Percentiles rank a stretch among this genome's conserved stretches.
Evolutionary conservation across 1,140 invertebrate genomes (phyloP).

Genomic region (Heliconius hewitsoni): DNA sequence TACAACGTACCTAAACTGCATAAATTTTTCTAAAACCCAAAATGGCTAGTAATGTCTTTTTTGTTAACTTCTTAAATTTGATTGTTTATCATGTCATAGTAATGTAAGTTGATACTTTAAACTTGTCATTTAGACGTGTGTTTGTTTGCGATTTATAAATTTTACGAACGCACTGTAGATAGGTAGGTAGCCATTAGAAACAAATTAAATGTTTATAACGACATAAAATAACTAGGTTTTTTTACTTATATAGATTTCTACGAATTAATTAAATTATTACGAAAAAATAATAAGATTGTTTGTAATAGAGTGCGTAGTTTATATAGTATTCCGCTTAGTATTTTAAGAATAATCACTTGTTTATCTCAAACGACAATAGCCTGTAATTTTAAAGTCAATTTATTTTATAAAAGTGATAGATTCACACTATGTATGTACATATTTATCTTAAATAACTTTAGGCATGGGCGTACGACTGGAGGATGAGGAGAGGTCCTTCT

Average conservation of each 20-base stretch:
- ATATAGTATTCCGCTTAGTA: constrained; percentile 11
- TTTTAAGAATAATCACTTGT: background rate
- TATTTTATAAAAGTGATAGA: constrained; percentile 14
- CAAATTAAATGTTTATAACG: background rate
- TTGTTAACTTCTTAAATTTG: too few relatives aligned
- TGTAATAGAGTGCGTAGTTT: constrained; percentile 10
- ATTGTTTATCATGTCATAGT: background rate
- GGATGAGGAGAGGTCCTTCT: too few relatives aligned
- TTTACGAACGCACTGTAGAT: background rate
- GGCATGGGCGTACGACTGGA: too few relatives aligned
- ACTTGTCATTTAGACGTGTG: background rate
- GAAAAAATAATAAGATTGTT: constrained; percentile 3
- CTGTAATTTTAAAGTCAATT: constrained; percentile 11
- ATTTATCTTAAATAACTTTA: background rate
- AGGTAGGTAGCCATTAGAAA: background rate
- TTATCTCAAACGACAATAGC: constrained; percentile 3
- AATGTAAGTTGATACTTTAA: background rate
- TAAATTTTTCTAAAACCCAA: too few relatives aligned
- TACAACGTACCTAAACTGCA: too few relatives aligned
- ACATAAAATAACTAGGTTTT: background rate
- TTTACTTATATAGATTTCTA: constrained; percentile 10
- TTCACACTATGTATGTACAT: background rate
- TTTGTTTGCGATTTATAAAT: background rate
- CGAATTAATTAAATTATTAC: constrained; percentile 7
- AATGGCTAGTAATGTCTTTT: too few relatives aligned